Conservation (phyloP, 1,140 invertebrate genomes). For the Pseudachorutes palmiensis region DNA sequence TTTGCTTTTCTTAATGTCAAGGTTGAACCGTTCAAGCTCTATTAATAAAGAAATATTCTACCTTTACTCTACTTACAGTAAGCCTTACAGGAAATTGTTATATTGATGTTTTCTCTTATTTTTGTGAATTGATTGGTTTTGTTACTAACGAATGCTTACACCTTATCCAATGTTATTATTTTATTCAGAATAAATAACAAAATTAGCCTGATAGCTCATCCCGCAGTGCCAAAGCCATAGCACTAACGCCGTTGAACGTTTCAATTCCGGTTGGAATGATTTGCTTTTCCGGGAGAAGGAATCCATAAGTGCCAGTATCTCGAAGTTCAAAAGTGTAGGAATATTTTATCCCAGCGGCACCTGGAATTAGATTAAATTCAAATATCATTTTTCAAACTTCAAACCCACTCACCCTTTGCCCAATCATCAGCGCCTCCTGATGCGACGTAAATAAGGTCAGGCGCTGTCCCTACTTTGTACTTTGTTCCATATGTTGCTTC, state of each 20-base stretch:
- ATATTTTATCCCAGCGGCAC: constrained; percentile 71
- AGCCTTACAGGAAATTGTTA: no score
- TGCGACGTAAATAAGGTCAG: constrained; percentile 56
- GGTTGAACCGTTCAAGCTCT: background rate
- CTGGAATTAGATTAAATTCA: background rate
- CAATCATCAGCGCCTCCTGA: constrained; percentile 56
- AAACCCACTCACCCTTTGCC: constrained; percentile 41
- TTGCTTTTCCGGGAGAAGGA: constrained; percentile 70
- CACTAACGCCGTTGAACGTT: constrained; percentile 69
- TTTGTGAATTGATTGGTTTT: no score
- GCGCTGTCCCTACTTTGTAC: constrained; percentile 65
- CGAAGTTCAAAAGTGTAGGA: constrained; percentile 76
- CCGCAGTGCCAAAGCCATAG: constrained; percentile 50
- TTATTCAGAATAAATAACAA: no score
- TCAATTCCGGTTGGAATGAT: constrained; percentile 75
- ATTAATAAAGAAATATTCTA: background rate
- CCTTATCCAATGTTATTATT: no score
- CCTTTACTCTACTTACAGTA: no score
- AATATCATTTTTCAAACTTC: background rate
- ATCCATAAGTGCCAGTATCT: constrained; percentile 71
- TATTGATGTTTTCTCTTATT: no score
- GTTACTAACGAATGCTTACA: no score
- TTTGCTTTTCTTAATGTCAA: background rate
- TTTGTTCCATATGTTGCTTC: constrained; percentile 55
- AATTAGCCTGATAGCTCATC: no score